These are phyloP conservation scores for Panurus biarmicus DNA, from an alignment of 2,113 vertebrate species.

Conservation along the genomic window DNA sequence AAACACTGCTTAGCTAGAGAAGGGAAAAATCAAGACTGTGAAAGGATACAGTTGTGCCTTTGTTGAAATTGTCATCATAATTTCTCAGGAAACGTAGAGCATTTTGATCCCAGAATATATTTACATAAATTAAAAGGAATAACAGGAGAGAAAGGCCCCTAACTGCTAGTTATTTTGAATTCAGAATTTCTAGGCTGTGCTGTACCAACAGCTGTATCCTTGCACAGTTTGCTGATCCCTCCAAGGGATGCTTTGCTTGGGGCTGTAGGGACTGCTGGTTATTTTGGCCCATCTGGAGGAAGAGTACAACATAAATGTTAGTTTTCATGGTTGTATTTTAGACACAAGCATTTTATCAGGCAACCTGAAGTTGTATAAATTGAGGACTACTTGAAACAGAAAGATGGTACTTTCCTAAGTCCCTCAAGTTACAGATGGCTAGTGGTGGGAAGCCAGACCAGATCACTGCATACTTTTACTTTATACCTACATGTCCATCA, in stretches of 20 bases:
- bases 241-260: neutral
- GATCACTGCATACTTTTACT: neutral
- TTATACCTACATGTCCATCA: neutral
- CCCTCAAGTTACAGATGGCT: neutral
- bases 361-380: neutral
- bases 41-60: neutral
- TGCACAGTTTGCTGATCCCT: neutral
- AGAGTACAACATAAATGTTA: neutral
- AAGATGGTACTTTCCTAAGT: neutral
- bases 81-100: neutral
- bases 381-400: neutral
- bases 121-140: neutral
- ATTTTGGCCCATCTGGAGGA: neutral
- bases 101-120: conserved; percentile 34
- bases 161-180: neutral
- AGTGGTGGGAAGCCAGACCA: neutral
- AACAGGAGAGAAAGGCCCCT: neutral
- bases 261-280: neutral
- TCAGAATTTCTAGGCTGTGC: neutral
- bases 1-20: neutral
- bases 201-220: neutral
- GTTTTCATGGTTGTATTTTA: neutral
- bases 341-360: neutral
- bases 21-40: neutral
- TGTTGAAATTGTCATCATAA: neutral